Evolutionary conservation across 2,888 invertebrate species (phyloP).

Genomic region (Cantharis nigra): DNA sequence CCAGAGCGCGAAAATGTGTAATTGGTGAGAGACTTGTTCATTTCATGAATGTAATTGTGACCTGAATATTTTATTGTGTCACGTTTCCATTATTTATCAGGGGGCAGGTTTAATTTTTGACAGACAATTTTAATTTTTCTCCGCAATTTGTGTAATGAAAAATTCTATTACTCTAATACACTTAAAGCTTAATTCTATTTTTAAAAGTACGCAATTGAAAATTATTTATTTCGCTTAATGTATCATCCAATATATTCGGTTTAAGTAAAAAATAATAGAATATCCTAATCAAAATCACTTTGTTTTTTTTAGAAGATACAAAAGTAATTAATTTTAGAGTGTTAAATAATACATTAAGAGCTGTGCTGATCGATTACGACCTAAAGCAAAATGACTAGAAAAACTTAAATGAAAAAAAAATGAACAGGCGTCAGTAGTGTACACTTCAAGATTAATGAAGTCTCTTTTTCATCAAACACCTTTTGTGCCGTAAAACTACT

Average conservation of each 20-base stretch:
- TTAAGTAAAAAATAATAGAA: not conserved
- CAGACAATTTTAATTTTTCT: not conserved
- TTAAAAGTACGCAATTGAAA: not conserved
- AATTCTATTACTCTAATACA: not conserved
- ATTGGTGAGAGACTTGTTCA: constrained; percentile 15
- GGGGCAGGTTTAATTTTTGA: not conserved
- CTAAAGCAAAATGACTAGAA: constrained; percentile 4
- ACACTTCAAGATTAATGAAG: constrained; percentile 12
- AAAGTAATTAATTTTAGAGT: not conserved
- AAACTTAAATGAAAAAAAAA: constrained; percentile 7
- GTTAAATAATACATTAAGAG: not conserved
- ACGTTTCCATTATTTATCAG: not conserved
- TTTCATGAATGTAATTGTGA: constrained; percentile 9
- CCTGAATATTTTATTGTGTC: constrained; percentile 14
- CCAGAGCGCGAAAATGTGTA: constrained; percentile 14
- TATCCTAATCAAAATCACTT: not conserved
- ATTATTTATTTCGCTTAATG: not conserved
- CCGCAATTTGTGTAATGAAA: not conserved
- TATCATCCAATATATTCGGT: not conserved
- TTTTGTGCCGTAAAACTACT: constrained; percentile 6
- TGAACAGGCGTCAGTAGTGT: constrained; percentile 12
- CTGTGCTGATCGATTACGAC: constrained; percentile 7
- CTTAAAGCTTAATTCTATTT: not conserved
- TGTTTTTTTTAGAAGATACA: not conserved
- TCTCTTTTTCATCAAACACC: constrained; percentile 1